Evolutionary conservation across 2,888 invertebrate genomes (phyloP).

Genomic region (Cephus runcator): DNA sequence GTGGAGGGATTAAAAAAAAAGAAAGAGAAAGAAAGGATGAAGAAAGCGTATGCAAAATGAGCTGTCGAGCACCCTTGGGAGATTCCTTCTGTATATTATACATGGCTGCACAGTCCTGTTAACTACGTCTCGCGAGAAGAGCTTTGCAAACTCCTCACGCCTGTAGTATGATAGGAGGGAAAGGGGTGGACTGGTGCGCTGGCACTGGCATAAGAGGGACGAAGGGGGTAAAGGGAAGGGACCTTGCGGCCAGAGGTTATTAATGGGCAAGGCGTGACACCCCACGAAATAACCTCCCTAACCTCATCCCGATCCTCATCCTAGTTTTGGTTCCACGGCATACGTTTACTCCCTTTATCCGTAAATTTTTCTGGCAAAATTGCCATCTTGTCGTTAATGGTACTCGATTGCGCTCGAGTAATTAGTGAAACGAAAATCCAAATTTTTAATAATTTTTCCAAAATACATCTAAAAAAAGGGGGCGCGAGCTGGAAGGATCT

Average conservation of each 20-base stretch:
- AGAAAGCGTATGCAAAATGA: slow-evolving; percentile 56
- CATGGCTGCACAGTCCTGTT: slow-evolving; percentile 47
- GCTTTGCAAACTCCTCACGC: slow-evolving; percentile 61
- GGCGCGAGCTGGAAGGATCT: too few relatives aligned
- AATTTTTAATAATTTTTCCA: too few relatives aligned
- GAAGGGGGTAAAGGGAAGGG: slow-evolving; percentile 17
- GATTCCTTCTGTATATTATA: slow-evolving; percentile 55
- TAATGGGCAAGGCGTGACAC: slow-evolving; percentile 60
- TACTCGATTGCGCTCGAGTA: neutral
- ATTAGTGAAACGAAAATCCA: too few relatives aligned
- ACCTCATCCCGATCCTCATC: slow-evolving; percentile 20
- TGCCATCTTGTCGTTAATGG: neutral
- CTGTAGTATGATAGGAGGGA: slow-evolving; percentile 30
- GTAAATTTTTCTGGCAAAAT: neutral
- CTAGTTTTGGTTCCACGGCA: slow-evolving; percentile 8
- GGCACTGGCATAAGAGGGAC: slow-evolving; percentile 21
- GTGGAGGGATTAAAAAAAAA: too few relatives aligned
- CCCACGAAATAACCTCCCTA: slow-evolving; percentile 56
- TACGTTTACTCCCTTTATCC: neutral
- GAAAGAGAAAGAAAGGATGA: slow-evolving; percentile 11
- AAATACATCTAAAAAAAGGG: too few relatives aligned
- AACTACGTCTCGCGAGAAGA: slow-evolving; percentile 54
- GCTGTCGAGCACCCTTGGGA: slow-evolving; percentile 55
- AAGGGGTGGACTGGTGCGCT: slow-evolving; percentile 17
- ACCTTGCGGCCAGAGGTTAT: slow-evolving; percentile 51